A percentile compares a stretch with the other conserved stretches of the same genome.
phyloP scores from a whole-genome alignment of 2,888 invertebrate species.

The Cryptocheilus praepositus region DNA sequence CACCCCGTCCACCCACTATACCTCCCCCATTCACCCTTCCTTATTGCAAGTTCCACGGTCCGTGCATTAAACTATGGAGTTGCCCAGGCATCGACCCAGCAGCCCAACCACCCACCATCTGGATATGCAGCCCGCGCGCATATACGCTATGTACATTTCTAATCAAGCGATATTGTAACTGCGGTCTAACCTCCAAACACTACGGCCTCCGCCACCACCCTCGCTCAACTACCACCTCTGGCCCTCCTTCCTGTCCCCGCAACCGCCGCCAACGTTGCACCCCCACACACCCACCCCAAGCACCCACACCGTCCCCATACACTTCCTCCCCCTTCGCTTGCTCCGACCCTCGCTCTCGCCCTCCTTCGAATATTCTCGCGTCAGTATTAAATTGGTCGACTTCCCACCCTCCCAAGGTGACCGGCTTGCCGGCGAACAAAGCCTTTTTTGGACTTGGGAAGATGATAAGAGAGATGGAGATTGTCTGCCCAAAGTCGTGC shows the following conservation, averaged over 20 bases:
- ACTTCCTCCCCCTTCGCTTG: slow-evolving; percentile 17
- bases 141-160: slow-evolving; percentile 75
- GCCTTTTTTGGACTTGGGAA: no score
- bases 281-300: slow-evolving; percentile 9
- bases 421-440: not conserved
- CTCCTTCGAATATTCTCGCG: slow-evolving; percentile 63
- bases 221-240: slow-evolving; percentile 29
- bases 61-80: slow-evolving; percentile 74
- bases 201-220: slow-evolving; percentile 61
- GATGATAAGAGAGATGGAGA: no score
- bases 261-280: slow-evolving; percentile 12
- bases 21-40: slow-evolving; percentile 63
- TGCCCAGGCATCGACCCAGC: slow-evolving; percentile 72
- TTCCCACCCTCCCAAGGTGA: slow-evolving; percentile 1
- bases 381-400: slow-evolving; percentile 60
- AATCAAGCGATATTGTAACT: slow-evolving; percentile 76
- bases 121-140: slow-evolving; percentile 70
- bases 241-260: slow-evolving; percentile 16
- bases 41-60: slow-evolving; percentile 73
- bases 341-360: slow-evolving; percentile 18
- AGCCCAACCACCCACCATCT: slow-evolving; percentile 67
- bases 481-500: no score
- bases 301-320: slow-evolving; percentile 15
- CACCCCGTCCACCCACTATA: slow-evolving; percentile 40
- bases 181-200: slow-evolving; percentile 76